Base-by-base conservation (phyloP, 2,797 vertebrate genomes). In the Pitangus sulphuratus region DNA sequence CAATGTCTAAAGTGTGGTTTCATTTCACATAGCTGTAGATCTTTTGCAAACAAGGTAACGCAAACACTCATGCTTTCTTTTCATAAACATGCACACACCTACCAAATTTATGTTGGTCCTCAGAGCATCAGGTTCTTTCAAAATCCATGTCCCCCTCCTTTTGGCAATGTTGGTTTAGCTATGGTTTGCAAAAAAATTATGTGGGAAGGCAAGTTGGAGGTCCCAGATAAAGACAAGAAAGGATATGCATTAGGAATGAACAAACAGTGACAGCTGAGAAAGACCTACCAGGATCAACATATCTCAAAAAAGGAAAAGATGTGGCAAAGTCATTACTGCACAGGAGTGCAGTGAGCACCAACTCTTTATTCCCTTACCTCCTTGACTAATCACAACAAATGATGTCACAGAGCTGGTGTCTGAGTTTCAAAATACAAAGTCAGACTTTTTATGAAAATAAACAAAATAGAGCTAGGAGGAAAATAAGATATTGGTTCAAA, bases 1-100 rank as follows among this genome's bases (percentile, higher is more conserved):
- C 16, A 44, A 0, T 0, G 0, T 3, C n/a, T 21, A 33, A 62
- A 30, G 9, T 16, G 22, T 19, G 17, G 22, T 25, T 62, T 12
- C 26, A 24, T 26, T 14, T 37, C 31, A 9, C 16, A 15, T 39
- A 48, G 20, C 30, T 40, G 35, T 22, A 56, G 31, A 54, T 72
- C 8, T 45, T 77, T 77, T 86, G 45, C 30, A 77, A 61, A 56
- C 15, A 39, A 37, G 7, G 12, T 60, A 56, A 30, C 1, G 1
- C 14, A 12, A 81, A 35, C 10, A 11, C 9, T 24, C 17, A 13
- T 2, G 9, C 12, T 69, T 93, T 61, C 12, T 47, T 72, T 50
- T 35, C 66, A 15, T 17, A 15, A 65, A 22, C 8, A 4, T 42
- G 33, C 7, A 35, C 30, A 4, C 17, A 57, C 76, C 70, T 57